Evolutionary conservation across 1,140 invertebrate species (phyloP).

Genomic region (Rhagoletis pomonella): DNA sequence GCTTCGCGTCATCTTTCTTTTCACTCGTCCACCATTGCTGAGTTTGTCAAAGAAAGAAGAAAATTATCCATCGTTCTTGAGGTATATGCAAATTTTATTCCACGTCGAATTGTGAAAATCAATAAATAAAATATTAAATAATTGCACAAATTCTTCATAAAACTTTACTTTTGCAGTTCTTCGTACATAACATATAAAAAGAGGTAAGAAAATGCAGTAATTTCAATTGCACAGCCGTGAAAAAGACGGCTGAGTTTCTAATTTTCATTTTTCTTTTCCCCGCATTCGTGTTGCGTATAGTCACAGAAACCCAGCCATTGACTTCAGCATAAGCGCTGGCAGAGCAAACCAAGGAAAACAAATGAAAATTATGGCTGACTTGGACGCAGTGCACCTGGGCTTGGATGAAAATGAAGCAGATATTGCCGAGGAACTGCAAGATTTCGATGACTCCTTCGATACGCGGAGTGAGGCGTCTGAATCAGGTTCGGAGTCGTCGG

Average conservation of each 20-base stretch:
- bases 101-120: constrained; percentile 33
- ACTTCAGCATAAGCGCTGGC: constrained; percentile 10
- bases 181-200: not conserved
- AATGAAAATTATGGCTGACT: constrained; percentile 73
- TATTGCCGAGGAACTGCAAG: constrained; percentile 82
- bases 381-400: constrained; percentile 81
- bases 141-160: not conserved
- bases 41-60: constrained; percentile 44
- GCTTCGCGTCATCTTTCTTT: not conserved
- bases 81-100: constrained; percentile 42
- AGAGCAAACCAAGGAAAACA: not conserved
- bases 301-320: not conserved
- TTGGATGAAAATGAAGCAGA: constrained; percentile 83
- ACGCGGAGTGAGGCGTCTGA: constrained; percentile 86
- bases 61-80: constrained; percentile 27
- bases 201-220: not conserved
- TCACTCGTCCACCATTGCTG: constrained; percentile 45
- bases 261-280: constrained; percentile 19
- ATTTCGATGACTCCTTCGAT: constrained; percentile 80
- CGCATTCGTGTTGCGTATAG: not conserved
- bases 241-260: not conserved
- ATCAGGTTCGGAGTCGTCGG: constrained; percentile 80
- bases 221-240: not conserved
- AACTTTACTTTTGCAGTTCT: not conserved
- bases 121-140: not conserved